Percentiles rank a stretch among this genome's conserved stretches.
These are phyloP conservation scores for Drosophila mimica DNA, from an alignment of 2,888 invertebrate species.

Conservation along the genomic window DNA sequence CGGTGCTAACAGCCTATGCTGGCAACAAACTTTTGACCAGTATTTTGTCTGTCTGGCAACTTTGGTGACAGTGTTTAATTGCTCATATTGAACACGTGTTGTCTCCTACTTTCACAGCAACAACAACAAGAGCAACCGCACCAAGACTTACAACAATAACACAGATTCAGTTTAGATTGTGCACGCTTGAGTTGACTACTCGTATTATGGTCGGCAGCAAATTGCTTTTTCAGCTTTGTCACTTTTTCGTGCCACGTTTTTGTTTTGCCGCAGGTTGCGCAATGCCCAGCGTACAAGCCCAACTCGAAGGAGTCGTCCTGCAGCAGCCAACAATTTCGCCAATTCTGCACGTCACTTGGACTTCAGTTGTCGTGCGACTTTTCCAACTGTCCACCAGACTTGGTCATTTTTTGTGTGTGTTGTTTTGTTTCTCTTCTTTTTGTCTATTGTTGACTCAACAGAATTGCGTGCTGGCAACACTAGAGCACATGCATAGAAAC, in stretches of 20 bases:
- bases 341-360: conserved; percentile 74
- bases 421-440: conserved; percentile 21
- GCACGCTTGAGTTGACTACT: conserved; percentile 52
- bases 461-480: conserved; percentile 62
- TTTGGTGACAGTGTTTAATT: conserved; percentile 78
- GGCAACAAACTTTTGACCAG: conserved; percentile 14
- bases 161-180: conserved; percentile 42
- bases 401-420: conserved; percentile 13
- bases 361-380: conserved; percentile 51
- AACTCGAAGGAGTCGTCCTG: conserved; percentile 23
- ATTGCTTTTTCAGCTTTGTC: conserved; percentile 81
- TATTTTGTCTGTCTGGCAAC: conserved; percentile 45
- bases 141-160: conserved; percentile 12
- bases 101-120: conserved; percentile 39
- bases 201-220: conserved; percentile 72
- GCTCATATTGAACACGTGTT: conserved; percentile 82
- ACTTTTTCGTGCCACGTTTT: conserved; percentile 71
- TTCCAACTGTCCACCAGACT: conserved; percentile 28
- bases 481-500: conserved; percentile 27
- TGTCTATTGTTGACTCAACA: conserved; percentile 72
- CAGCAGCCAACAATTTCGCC: conserved; percentile 55
- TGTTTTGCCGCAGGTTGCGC: conserved; percentile 52
- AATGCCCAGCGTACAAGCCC: conserved; percentile 33
- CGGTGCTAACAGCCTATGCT: conserved; percentile 3
- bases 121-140: not conserved